Evolutionary conservation across 1,140 invertebrate genomes (phyloP).

Genomic region (Oreohelix idahoensis): DNA sequence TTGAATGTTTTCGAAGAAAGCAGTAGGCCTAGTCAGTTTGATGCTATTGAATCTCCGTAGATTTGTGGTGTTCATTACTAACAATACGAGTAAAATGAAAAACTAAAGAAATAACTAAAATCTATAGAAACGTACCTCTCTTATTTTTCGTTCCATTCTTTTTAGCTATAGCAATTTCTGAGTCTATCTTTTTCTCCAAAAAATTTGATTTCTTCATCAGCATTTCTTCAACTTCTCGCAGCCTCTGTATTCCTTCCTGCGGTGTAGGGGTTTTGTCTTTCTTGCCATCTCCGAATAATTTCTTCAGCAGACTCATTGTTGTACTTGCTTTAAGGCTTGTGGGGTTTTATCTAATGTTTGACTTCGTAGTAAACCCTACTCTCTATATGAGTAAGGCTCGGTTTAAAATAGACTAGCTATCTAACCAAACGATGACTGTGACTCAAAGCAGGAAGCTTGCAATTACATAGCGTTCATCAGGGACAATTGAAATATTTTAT

Average conservation of each 20-base stretch:
- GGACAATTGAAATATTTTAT: background rate
- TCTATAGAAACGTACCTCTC: too few species aligned
- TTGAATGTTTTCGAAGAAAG: too few species aligned
- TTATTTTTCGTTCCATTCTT: slow-evolving; percentile 98
- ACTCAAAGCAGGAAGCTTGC: background rate
- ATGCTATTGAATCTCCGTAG: too few species aligned
- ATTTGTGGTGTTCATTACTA: too few species aligned
- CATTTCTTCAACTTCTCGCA: slow-evolving; percentile 97
- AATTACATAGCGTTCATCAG: background rate
- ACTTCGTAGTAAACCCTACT: background rate
- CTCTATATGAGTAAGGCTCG: background rate
- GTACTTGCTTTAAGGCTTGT: background rate
- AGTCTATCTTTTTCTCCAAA: slow-evolving; percentile 94
- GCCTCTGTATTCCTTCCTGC: slow-evolving; percentile 93
- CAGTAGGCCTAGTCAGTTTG: too few species aligned
- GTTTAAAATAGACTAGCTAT: background rate
- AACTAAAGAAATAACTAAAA: too few species aligned
- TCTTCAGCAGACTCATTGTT: slow-evolving; percentile 57
- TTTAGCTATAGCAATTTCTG: slow-evolving; percentile 88
- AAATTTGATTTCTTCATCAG: slow-evolving; percentile 97
- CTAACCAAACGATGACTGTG: background rate
- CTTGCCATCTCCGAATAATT: slow-evolving; percentile 79
- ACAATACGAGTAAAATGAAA: too few species aligned
- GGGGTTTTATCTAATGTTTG: background rate
- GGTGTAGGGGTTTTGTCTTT: slow-evolving; percentile 88